phyloP scores from a whole-genome alignment of 2,113 vertebrate species.

The Antigone vipio region DNA sequence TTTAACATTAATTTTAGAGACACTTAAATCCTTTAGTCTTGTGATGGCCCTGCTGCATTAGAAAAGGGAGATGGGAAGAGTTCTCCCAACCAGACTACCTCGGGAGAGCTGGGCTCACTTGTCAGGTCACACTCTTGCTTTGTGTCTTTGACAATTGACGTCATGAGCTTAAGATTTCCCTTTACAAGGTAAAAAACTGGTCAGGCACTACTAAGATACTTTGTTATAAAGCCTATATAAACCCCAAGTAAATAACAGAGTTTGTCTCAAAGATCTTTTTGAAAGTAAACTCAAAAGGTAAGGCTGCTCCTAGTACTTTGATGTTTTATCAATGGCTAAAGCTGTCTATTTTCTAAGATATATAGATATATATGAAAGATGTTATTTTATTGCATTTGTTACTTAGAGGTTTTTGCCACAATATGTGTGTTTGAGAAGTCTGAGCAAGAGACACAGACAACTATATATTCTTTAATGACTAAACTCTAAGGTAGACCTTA shows the following conservation, averaged over 20 bases:
- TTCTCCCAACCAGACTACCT: neutral
- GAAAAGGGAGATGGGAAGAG: neutral
- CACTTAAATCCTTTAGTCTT: neutral
- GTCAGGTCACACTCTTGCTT: neutral
- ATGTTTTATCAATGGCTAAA: neutral
- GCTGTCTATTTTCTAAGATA: neutral
- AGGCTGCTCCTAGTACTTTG: neutral
- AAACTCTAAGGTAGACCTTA: neutral
- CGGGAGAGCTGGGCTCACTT: neutral
- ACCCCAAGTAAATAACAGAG: neutral
- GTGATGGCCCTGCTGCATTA: neutral
- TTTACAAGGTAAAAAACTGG: neutral
- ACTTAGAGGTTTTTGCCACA: neutral
- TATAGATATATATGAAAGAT: neutral
- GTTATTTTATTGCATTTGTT: neutral
- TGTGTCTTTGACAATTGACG: neutral
- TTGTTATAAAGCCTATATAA: neutral
- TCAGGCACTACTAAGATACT: accelerated
- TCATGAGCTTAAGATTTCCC: neutral
- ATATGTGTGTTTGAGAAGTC: neutral
- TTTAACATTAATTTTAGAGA: neutral
- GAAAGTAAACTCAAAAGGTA: neutral
- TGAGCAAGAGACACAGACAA: neutral
- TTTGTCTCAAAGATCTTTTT: neutral
- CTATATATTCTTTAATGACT: neutral